These are phyloP conservation scores for Chaunax sp. DNA, from an alignment of 2,797 vertebrate genomes.

Conservation along the genomic window DNA sequence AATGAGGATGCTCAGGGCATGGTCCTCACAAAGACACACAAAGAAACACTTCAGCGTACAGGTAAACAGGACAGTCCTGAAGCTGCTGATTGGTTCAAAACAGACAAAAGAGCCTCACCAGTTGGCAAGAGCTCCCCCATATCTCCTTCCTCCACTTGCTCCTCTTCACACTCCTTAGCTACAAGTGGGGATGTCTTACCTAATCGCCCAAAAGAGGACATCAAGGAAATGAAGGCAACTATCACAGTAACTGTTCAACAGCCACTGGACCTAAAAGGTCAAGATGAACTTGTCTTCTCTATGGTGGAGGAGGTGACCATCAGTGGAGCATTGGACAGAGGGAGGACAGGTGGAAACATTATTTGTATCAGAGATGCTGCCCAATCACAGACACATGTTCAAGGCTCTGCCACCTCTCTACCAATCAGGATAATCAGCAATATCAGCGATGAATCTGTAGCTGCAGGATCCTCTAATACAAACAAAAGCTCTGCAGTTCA, in stretches of 20 bases:
- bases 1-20: conserved; percentile 83
- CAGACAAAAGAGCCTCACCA: conserved; percentile 89
- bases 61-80: conserved; percentile 50
- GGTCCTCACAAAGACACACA: conserved; percentile 66
- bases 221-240: conserved; percentile 90
- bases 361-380: conserved; percentile 90
- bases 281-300: conserved; percentile 97
- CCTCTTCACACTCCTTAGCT: conserved; percentile 71
- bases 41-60: conserved; percentile 53
- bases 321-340: conserved; percentile 86
- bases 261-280: conserved; percentile 92
- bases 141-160: conserved; percentile 76
- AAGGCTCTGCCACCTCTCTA: conserved; percentile 84
- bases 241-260: conserved; percentile 96
- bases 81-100: conserved; percentile 76
- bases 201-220: conserved; percentile 72
- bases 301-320: conserved; percentile 96
- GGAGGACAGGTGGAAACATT: conserved; percentile 88
- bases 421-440: conserved; percentile 97
- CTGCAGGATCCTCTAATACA: conserved; percentile 38
- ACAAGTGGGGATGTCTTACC: conserved; percentile 68
- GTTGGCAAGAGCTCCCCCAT: conserved; percentile 94
- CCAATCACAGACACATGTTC: conserved; percentile 81
- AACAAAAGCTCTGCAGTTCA: conserved; percentile 33
- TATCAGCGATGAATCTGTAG: conserved; percentile 88